Conservation (phyloP, 2,113 vertebrate genomes). For the Nycticryphes semicollaris region DNA sequence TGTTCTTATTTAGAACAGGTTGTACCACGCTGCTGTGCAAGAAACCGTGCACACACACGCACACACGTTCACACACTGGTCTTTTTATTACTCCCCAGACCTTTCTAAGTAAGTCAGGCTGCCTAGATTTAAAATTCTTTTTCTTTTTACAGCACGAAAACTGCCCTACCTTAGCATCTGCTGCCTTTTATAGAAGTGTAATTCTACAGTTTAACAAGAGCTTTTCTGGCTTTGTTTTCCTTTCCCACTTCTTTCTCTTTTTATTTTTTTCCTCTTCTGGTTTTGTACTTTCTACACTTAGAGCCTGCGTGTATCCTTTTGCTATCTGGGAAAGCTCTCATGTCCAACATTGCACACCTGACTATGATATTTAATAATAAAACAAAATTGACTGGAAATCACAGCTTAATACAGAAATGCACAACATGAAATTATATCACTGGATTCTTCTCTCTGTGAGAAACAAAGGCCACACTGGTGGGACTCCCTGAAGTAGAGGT, state of each 20-base stretch:
- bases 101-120: conserved; percentile 23
- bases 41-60: background rate
- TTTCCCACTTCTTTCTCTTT: background rate
- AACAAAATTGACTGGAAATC: background rate
- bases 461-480: background rate
- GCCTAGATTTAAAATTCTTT: conserved; percentile 30
- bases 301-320: background rate
- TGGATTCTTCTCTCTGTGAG: background rate
- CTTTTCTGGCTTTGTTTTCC: background rate
- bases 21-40: conserved; percentile 39
- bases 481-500: background rate
- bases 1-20: conserved; percentile 62
- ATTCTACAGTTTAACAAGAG: conserved; percentile 20
- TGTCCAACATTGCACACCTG: background rate
- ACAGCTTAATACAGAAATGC: background rate
- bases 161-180: background rate
- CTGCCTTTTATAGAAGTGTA: background rate
- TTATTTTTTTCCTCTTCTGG: background rate
- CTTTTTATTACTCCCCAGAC: conserved; percentile 36
- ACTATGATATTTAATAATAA: no score
- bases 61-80: background rate
- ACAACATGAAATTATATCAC: background rate
- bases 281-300: background rate
- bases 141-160: conserved; percentile 41
- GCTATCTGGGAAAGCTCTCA: background rate